Evolutionary conservation across 2,888 invertebrate species (phyloP), one percentile per base, ranked within the genome.

Genomic region (Drosophila merina): DNA sequence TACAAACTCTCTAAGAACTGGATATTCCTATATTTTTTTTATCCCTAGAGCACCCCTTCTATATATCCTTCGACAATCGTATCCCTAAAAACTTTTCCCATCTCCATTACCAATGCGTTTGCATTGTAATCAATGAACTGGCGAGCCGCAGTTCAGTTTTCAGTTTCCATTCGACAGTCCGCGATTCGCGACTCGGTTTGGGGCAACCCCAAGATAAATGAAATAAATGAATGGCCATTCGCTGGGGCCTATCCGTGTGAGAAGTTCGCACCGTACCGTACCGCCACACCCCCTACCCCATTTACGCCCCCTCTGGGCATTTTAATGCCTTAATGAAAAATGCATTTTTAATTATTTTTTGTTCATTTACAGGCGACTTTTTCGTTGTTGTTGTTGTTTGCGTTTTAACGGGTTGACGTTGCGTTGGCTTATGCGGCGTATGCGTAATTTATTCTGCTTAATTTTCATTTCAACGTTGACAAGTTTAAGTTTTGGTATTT

Each of bases 271-370:
- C 8, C 20, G 20, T 2, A 20, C 20, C 20, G 20, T 2, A 20
- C 20, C 20, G 20, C 14, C 14, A 14, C 28, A 9, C 20, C 5
- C 28, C 10, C n/a, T 12, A 9, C 5, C 20, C 10, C 25, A 9
- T 56, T 47, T 52, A 38, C 47, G 54, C 31, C 20, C 20, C 66
- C 45, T 55, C 45, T 71, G 62, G 60, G 44, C 54, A 69, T 72
- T 77, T 86, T 84, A 81, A 86, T 83, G 85, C 79, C 80, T 82
- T 79, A 79, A 84, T 87, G 83, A 84, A 84, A 87, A 84, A 87
- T 82, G 77, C 76, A 84, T 84, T 84, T 87, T 84, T 87, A 87
- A 84, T 84, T 87, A 87, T 87, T 87, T 84, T 87, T 74, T 79
- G 75, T 79, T 73, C 77, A 82, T 77, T 85, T 87, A 79, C 71